These are phyloP conservation scores for Xerus rutilus DNA, from an alignment of 2,797 vertebrate species.

Conservation along the genomic window DNA sequence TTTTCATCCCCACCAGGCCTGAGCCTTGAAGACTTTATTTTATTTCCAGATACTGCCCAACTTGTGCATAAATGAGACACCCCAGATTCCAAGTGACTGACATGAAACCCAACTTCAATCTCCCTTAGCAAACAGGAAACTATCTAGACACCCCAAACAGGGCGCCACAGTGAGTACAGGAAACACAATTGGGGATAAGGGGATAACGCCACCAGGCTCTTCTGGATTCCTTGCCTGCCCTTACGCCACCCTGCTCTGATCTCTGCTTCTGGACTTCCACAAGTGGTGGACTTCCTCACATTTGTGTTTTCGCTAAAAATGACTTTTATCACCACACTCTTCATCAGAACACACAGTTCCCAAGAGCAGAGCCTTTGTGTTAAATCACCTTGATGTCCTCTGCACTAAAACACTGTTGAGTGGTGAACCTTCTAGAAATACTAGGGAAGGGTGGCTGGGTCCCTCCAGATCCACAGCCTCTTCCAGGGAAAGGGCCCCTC, in stretches of 20 bases:
- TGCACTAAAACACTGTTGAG: neutral
- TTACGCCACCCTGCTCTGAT: accelerated
- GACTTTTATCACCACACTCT: neutral
- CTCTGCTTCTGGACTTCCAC: neutral
- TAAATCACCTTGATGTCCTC: neutral
- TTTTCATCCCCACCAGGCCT: neutral
- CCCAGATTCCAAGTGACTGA: neutral
- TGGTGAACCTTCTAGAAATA: neutral
- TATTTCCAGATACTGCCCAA: neutral
- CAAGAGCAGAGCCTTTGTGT: neutral
- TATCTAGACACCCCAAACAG: neutral
- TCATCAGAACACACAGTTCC: neutral
- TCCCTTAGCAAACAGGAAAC: neutral
- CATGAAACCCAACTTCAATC: neutral
- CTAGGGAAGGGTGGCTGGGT: neutral
- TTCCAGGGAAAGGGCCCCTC: neutral
- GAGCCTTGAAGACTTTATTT: neutral
- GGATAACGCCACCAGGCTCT: neutral
- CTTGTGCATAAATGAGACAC: neutral
- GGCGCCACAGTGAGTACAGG: neutral
- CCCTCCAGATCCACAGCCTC: neutral
- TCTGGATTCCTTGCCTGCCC: neutral
- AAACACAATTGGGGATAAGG: neutral
- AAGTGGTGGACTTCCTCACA: neutral
- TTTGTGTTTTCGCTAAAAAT: neutral